phyloP scores from a whole-genome alignment of 2,888 invertebrate species.

The Pedicia rivosa region DNA sequence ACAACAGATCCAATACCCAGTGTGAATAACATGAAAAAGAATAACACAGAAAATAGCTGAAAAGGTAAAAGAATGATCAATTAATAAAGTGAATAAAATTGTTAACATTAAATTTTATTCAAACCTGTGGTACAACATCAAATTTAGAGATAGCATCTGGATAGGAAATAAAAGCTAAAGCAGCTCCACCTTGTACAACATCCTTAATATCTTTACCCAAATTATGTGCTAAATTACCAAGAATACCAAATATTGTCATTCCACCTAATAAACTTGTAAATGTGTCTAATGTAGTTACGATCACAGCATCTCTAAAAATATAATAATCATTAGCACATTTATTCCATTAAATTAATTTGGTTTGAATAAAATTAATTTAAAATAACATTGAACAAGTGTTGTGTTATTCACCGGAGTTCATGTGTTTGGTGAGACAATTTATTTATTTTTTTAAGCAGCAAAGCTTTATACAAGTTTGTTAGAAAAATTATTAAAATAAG shows the following conservation, averaged over 20 bases:
- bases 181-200: constrained; percentile 58
- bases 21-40: constrained; percentile 69
- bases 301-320: constrained; percentile 52
- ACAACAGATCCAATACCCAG: constrained; percentile 63
- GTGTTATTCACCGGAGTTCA: too few relatives aligned
- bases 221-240: constrained; percentile 60
- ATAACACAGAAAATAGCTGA: constrained; percentile 61
- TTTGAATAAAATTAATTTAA: too few relatives aligned
- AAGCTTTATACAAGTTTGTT: too few relatives aligned
- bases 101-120: too few relatives aligned
- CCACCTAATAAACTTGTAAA: constrained; percentile 67
- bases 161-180: constrained; percentile 68
- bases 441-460: too few relatives aligned
- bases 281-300: constrained; percentile 66
- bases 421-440: too few relatives aligned
- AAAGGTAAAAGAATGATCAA: too few relatives aligned
- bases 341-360: too few relatives aligned
- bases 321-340: constrained; percentile 1
- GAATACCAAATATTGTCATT: constrained; percentile 63
- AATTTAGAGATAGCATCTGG: constrained; percentile 71
- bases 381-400: too few relatives aligned
- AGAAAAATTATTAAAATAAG: too few relatives aligned
- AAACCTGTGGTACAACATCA: constrained; percentile 51
- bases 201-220: constrained; percentile 38
- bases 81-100: too few relatives aligned